phyloP scores from a whole-genome alignment of 92 coral and sea anemone genomes.

The Heteractis magnifica region DNA sequence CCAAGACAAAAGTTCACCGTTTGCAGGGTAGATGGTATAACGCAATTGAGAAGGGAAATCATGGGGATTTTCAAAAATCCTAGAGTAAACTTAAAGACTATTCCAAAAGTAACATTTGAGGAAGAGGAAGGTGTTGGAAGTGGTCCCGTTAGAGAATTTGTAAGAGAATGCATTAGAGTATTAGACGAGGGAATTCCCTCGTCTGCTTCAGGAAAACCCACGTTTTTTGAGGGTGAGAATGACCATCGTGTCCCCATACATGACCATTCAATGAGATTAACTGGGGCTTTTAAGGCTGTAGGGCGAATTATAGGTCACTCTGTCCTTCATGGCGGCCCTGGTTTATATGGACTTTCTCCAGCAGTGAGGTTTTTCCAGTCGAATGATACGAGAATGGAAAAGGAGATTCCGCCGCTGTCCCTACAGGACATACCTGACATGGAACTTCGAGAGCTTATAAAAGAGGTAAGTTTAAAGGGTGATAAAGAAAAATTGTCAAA shows the following conservation, averaged over 20 bases:
- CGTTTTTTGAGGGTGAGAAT: too few relatives aligned
- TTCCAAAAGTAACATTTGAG: constrained; percentile 48
- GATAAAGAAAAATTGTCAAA: not conserved
- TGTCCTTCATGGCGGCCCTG: too few relatives aligned
- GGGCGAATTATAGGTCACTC: too few relatives aligned
- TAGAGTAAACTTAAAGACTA: constrained; percentile 33
- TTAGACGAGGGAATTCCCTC: constrained; percentile 48
- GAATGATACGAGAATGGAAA: too few relatives aligned
- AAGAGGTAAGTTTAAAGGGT: not conserved
- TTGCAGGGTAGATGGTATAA: constrained; percentile 38
- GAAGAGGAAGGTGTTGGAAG: constrained; percentile 58
- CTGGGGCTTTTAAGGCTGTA: too few relatives aligned
- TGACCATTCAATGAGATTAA: too few relatives aligned
- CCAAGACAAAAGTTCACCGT: constrained; percentile 48
- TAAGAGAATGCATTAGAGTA: constrained; percentile 20
- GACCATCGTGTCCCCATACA: too few relatives aligned
- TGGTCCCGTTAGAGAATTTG: constrained; percentile 40
- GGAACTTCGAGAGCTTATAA: too few relatives aligned
- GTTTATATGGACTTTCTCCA: too few relatives aligned
- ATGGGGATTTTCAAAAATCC: constrained; percentile 56
- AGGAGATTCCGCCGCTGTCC: too few relatives aligned
- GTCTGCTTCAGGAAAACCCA: not conserved
- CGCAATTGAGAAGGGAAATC: constrained; percentile 42
- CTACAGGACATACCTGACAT: too few relatives aligned
- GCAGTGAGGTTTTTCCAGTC: too few relatives aligned